Base-by-base conservation (phyloP, 1,140 invertebrate species). In the Watersipora subatra region DNA sequence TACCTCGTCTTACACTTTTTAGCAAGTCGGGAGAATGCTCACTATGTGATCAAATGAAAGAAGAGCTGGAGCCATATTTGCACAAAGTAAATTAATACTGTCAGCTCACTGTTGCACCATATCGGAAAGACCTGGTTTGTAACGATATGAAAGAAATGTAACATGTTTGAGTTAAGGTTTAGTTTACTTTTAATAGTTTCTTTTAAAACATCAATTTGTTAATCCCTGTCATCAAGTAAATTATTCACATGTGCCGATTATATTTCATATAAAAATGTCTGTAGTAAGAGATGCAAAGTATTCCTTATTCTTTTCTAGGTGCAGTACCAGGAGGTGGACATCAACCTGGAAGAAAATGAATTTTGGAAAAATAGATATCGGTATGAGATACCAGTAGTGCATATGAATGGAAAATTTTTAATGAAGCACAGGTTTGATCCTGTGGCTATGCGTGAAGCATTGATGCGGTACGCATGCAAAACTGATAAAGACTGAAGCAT, bases 371-470 rank as follows among this genome's bases (percentile, higher is more conserved):
- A 86, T 64, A 80, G 90, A n/a, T 94, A 92, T 73, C 84, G 86
- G 65, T 84, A 87, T 76, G 89, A 93, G 75, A 92, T 93, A 73
- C 91, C 91, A 61, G 90, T 93, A 17, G 80, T 93, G 72, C 89
- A 91, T 81, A 82, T 92, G 2, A 87, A 93, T 76, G 87, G 86
- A 19, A 82, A 87, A 71, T 93, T 86, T 79, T 80, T 93, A 26
- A 92, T 91, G 81, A 92, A 90, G 82, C 89, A 93, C 77, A 83
- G 80, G 69, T 82, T 90, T 57, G 84, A 92, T 68, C 62, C 73
- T n/a, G n/a, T n/a, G n/a, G n/a, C n/a, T n/a, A n/a, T n/a, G n/a
- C n/a, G n/a, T n/a, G n/a, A n/a, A n/a, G n/a, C n/a, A n/a, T n/a
- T n/a, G n/a, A n/a, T n/a, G n/a, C n/a, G n/a, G n/a, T n/a, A n/a